Conservation (phyloP, 2,113 vertebrate species). For the Raphicerus campestris region DNA sequence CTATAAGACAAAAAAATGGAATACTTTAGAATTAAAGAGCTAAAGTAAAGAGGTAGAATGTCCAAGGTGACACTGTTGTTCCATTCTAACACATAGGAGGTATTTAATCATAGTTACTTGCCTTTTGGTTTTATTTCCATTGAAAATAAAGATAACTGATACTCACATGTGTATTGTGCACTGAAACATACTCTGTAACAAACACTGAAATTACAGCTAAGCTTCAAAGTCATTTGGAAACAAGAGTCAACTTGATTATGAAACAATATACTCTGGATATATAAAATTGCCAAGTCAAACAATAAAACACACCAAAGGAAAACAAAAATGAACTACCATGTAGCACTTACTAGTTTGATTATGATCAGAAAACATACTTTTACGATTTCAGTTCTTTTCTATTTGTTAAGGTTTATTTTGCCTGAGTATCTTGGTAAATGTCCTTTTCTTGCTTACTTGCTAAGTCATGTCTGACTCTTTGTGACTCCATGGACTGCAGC, state of each 20-base stretch:
- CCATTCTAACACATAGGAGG: background rate
- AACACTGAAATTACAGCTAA: background rate
- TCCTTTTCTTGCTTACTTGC: background rate
- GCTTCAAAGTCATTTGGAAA: conserved; percentile 1
- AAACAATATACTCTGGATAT: background rate
- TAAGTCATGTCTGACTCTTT: background rate
- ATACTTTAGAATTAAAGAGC: conserved; percentile 28
- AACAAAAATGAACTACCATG: background rate
- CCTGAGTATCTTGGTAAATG: background rate
- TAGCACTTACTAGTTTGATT: background rate
- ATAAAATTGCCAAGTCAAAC: background rate
- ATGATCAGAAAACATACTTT: background rate
- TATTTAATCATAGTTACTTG: background rate
- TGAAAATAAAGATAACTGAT: background rate
- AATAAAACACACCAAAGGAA: background rate
- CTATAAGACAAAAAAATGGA: background rate
- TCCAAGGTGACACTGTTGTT: background rate
- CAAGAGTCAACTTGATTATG: background rate
- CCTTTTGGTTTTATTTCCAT: conserved; percentile 6
- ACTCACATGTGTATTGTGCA: background rate
- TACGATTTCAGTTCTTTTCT: background rate
- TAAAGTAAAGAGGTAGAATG: background rate
- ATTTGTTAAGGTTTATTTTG: background rate
- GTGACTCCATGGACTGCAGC: background rate
- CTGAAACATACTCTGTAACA: background rate